Base-by-base conservation (phyloP, 2,797 vertebrate species). In the Gouania willdenowi region DNA sequence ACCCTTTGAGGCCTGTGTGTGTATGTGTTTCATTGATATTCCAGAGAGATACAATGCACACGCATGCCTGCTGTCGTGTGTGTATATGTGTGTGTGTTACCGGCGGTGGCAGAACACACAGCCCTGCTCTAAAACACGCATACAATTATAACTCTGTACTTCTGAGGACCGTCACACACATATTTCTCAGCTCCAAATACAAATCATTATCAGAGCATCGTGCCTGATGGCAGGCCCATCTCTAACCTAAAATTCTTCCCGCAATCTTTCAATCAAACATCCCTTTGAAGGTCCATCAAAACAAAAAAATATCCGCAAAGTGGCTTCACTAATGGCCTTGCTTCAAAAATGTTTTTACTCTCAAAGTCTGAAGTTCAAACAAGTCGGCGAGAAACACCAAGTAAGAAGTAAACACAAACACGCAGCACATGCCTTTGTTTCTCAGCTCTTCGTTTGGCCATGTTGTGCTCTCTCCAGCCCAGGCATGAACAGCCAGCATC, bases 21-120 rank as follows among this genome's bases (percentile, higher is more conserved):
- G 55, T 49, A 33, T 36, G 40, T 23, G 85, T 71, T 92, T 97
- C 91, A 96, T 98, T 95, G 94, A 92, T 95, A 98, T 97, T 95
- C 94, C 71, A 82, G 86, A 91, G 88, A 88, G 84, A 91, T 91
- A 53, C 77, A 85, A 88, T 89, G 87, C 87, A 90, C 70, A 84
- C 71, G 71, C 77, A 83, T 79, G 93, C 93, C 93, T 93, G 93
- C 94, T 95, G 94, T 97, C 93, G n/a, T 95, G 91, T 95, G 93
- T 93, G 87, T n/a, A n/a, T n/a, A 87, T 14, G 90, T 89, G 67
- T 71, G 77, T 70, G 79, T 71, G 70, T 55, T 66, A 89, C 90
- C 74, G 78, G 68, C 74, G 78, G 68, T 77, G 73, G 70, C 75
- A 71, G 41, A 63, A 66, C 52, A 65, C 66, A 52, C 41, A 11